Percentiles rank a stretch among this genome's conserved stretches.
Evolutionary conservation across 1,140 invertebrate species (phyloP).

Genomic region (Manduca sexta): DNA sequence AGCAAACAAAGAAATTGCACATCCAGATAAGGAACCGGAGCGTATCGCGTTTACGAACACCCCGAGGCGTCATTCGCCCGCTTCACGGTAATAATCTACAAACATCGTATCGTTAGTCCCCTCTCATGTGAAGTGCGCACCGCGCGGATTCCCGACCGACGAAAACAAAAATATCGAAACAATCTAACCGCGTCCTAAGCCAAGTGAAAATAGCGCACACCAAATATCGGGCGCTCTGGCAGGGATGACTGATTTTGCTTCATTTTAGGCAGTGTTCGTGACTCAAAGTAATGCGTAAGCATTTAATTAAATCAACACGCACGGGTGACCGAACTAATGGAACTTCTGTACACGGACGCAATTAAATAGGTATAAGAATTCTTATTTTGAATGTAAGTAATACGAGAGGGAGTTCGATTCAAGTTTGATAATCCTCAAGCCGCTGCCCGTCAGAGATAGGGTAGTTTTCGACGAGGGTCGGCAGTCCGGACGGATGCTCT

Average conservation of each 20-base stretch:
- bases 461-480: conserved; percentile 32
- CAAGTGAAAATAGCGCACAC: no score
- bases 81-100: conserved; percentile 18
- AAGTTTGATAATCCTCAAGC: conserved; percentile 48
- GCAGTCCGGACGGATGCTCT: conserved; percentile 16
- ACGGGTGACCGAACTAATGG: background rate
- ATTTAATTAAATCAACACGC: conserved; percentile 2
- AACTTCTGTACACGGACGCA: no score
- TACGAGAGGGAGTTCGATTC: conserved; percentile 24
- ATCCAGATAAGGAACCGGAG: conserved; percentile 43
- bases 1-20: conserved; percentile 63
- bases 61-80: conserved; percentile 15
- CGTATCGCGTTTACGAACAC: conserved; percentile 42
- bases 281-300: background rate
- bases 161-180: no score
- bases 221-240: no score
- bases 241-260: no score
- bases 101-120: conserved; percentile 12
- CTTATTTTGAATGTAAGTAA: conserved; percentile 10
- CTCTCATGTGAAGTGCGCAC: background rate
- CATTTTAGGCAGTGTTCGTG: no score
- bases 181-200: no score
- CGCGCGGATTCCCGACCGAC: background rate
- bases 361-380: no score
- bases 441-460: conserved; percentile 42